Conservation (phyloP, 2,113 vertebrate species). For the Ahaetulla prasina region DNA sequence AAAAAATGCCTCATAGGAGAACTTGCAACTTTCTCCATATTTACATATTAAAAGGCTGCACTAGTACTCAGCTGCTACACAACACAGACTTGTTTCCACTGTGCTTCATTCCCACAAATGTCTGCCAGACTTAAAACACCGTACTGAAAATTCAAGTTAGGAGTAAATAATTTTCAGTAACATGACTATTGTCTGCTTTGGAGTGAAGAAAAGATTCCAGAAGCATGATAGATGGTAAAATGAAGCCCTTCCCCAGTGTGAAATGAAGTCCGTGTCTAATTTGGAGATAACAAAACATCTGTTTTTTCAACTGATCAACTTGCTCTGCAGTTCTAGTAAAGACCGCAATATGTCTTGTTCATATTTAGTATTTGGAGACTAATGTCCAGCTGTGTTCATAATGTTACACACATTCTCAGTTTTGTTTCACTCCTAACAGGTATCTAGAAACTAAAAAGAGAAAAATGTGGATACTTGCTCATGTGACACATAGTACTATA, state of each 20-base stretch:
- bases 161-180: constrained; percentile 47
- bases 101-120: constrained; percentile 45
- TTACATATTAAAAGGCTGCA: constrained; percentile 9
- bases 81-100: constrained; percentile 16
- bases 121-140: constrained; percentile 30
- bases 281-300: constrained; percentile 64
- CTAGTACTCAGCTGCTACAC: not conserved
- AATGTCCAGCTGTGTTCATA: constrained; percentile 44
- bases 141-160: constrained; percentile 45
- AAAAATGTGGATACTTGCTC: constrained; percentile 29
- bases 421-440: constrained; percentile 28
- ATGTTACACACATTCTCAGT: constrained; percentile 29
- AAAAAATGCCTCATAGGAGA: constrained; percentile 10
- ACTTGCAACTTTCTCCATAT: constrained; percentile 1
- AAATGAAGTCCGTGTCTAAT: constrained; percentile 58
- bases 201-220: constrained; percentile 51
- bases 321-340: constrained; percentile 46
- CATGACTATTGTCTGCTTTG: constrained; percentile 41
- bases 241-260: constrained; percentile 51
- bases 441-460: constrained; percentile 43
- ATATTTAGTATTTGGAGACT: constrained; percentile 50
- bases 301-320: constrained; percentile 49
- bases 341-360: constrained; percentile 51
- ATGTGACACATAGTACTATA: constrained; percentile 18
- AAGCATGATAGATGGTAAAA: constrained; percentile 60